Conservation (phyloP, 2,888 invertebrate genomes). For the Pseudococcus longispinus region DNA sequence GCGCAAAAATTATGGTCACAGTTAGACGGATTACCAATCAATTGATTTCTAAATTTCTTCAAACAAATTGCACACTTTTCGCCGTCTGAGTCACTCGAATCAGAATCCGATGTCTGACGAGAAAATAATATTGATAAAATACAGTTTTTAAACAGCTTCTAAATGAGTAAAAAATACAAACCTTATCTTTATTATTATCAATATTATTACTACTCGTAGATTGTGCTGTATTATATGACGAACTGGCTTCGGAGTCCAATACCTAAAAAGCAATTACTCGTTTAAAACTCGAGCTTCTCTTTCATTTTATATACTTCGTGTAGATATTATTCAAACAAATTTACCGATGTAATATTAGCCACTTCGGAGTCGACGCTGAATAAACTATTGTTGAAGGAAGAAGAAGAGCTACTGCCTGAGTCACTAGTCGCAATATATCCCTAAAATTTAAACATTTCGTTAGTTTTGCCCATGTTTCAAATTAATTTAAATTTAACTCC, state of each 20-base stretch:
- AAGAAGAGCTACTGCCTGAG: neutral
- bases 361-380: neutral
- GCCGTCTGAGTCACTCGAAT: slow-evolving; percentile 72
- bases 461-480: neutral
- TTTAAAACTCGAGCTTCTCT: neutral
- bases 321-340: neutral
- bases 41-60: slow-evolving; percentile 76
- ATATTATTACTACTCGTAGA: neutral
- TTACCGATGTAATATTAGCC: neutral
- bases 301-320: no score
- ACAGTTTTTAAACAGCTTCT: neutral
- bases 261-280: neutral
- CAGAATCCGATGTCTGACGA: slow-evolving; percentile 44
- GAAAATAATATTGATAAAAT: neutral
- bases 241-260: neutral
- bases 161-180: neutral
- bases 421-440: neutral
- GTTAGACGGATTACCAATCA: slow-evolving; percentile 83
- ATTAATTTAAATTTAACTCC: neutral
- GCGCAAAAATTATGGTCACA: slow-evolving; percentile 92
- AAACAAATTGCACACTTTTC: slow-evolving; percentile 93
- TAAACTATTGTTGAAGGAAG: neutral
- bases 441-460: neutral
- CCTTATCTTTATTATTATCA: slow-evolving; percentile 2
- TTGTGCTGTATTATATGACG: slow-evolving; percentile 7